A percentile compares a stretch with the other conserved stretches of the same genome.
phyloP scores from a whole-genome alignment of 1,140 invertebrate species.

The Drosophila nannoptera region DNA sequence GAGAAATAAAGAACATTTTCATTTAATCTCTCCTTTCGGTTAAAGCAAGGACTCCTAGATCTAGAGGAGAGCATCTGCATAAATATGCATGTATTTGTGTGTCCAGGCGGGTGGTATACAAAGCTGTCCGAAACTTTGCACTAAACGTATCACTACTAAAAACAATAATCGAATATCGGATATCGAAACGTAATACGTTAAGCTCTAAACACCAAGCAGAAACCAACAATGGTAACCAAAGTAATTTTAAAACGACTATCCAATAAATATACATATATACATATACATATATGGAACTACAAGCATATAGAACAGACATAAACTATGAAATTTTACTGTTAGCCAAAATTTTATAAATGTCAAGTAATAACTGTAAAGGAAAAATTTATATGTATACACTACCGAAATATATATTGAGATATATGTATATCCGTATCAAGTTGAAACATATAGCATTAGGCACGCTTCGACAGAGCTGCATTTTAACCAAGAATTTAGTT shows the following conservation, averaged over 20 bases:
- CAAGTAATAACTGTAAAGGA: constrained; percentile 70
- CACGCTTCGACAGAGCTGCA: constrained; percentile 44
- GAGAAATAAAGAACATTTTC: not conserved
- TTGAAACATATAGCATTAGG: constrained; percentile 49
- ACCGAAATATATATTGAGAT: constrained; percentile 36
- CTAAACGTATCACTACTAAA: constrained; percentile 68
- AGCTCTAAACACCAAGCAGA: constrained; percentile 42
- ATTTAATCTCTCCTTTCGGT: not conserved
- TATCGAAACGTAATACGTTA: constrained; percentile 69
- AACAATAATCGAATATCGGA: constrained; percentile 75
- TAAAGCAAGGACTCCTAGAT: not conserved
- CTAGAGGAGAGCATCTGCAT: not conserved
- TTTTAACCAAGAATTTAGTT: constrained; percentile 38
- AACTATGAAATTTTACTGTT: constrained; percentile 76
- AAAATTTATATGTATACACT: constrained; percentile 68
- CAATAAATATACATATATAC: constrained; percentile 33
- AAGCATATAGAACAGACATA: constrained; percentile 27
- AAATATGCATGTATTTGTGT: too few relatives aligned
- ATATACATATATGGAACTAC: constrained; percentile 1
- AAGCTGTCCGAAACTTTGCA: constrained; percentile 72
- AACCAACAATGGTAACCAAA: constrained; percentile 43
- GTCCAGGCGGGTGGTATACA: not conserved
- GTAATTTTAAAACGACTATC: constrained; percentile 38
- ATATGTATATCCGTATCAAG: constrained; percentile 31
- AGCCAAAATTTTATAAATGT: constrained; percentile 78